Conservation (phyloP, 2,888 invertebrate genomes). For the Acleris literana region DNA sequence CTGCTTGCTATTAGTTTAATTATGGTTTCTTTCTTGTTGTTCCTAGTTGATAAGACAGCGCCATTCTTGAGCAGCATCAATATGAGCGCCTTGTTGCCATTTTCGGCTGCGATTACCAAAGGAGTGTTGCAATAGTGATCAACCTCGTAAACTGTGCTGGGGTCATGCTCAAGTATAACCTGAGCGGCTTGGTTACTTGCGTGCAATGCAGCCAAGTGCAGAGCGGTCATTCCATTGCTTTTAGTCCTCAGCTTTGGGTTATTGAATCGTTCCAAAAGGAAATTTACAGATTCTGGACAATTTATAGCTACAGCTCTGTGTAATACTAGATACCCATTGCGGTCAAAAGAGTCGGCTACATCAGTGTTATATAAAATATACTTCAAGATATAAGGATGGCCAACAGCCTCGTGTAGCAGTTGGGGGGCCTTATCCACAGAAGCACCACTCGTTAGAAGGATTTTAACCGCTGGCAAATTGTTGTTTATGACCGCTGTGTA, state of each 20-base stretch:
- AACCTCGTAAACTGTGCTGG: neutral
- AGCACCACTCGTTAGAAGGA: neutral
- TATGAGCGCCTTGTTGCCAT: neutral
- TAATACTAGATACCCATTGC: neutral
- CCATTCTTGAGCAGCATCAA: constrained; percentile 2
- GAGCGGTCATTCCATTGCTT: neutral
- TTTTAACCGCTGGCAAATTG: neutral
- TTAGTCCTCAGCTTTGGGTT: neutral
- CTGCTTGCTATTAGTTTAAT: neutral
- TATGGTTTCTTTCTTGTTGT: neutral
- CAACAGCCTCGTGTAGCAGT: neutral
- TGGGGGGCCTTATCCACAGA: neutral
- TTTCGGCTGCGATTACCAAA: neutral
- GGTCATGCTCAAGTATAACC: neutral
- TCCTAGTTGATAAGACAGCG: neutral
- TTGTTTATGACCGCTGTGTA: neutral
- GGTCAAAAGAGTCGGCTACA: neutral
- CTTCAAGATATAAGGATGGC: neutral
- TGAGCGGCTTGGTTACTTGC: neutral
- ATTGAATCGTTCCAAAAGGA: constrained; percentile 3
- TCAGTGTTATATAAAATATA: constrained; percentile 5
- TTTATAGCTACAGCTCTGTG: neutral
- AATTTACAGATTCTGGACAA: neutral
- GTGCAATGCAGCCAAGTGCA: neutral
- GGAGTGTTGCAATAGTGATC: neutral